Conservation (phyloP, 1,140 invertebrate species). For the Saxidomus purpurata region DNA sequence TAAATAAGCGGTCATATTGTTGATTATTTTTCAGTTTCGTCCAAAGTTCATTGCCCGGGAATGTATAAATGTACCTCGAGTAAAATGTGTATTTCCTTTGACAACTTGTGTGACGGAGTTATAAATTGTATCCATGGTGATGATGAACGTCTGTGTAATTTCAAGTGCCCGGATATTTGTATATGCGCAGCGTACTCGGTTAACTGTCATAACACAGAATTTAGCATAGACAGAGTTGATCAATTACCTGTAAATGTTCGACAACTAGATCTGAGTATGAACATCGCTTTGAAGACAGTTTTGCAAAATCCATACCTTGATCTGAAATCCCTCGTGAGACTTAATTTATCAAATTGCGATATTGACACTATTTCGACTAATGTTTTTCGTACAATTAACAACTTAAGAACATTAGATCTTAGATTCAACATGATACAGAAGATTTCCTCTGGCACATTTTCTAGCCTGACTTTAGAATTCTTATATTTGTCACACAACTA, state of each 20-base stretch:
- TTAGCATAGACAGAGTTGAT: neutral
- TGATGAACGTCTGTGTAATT: slow-evolving; percentile 20
- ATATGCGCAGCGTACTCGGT: neutral
- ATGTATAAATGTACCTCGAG: neutral
- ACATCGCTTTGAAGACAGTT: neutral
- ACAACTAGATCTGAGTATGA: neutral
- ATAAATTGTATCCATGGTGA: neutral
- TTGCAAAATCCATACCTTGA: neutral
- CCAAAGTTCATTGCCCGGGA: neutral
- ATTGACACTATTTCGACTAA: neutral
- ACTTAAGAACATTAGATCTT: neutral
- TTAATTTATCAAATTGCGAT: neutral
- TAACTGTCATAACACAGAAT: neutral
- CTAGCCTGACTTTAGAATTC: slow-evolving; percentile 33
- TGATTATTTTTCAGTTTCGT: neutral
- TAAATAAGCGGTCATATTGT: no score
- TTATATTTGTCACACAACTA: slow-evolving; percentile 57
- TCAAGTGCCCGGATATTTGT: neutral
- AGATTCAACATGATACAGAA: neutral
- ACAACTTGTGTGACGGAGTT: neutral
- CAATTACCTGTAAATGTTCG: neutral
- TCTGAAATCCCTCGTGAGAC: neutral
- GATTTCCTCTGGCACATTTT: slow-evolving; percentile 34
- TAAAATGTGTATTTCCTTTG: neutral
- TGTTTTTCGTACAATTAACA: neutral